A percentile compares a stretch with the other conserved stretches of the same genome.
Conservation (phyloP, 2,888 invertebrate species). For the Magallana nippona region DNA sequence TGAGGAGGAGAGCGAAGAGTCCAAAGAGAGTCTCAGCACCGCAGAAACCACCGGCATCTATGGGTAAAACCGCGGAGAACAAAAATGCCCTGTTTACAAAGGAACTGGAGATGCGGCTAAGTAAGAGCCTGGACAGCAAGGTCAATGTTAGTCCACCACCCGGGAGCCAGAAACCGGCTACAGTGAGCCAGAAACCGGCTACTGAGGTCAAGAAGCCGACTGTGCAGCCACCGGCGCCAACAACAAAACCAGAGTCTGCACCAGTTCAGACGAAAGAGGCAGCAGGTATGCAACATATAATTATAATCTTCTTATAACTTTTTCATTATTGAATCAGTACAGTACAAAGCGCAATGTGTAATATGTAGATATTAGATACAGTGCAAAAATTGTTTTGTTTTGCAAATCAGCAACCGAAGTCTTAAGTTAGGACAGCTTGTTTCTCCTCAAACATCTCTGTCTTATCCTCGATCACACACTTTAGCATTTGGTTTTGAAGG, state of each 20-base stretch:
- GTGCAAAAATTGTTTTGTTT: too few relatives aligned
- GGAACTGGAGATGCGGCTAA: conserved; percentile 69
- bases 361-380: too few relatives aligned
- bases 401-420: too few relatives aligned
- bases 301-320: too few relatives aligned
- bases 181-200: neutral
- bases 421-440: too few relatives aligned
- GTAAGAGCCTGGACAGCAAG: conserved; percentile 52
- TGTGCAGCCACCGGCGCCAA: conserved; percentile 49
- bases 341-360: too few relatives aligned
- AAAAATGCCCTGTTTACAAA: conserved; percentile 65
- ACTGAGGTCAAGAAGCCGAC: conserved; percentile 21
- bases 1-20: conserved; percentile 69
- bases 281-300: too few relatives aligned
- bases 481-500: too few relatives aligned
- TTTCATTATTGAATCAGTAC: too few relatives aligned
- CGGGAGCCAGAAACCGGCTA: neutral
- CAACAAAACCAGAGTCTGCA: conserved; percentile 1
- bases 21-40: conserved; percentile 71
- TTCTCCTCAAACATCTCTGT: too few relatives aligned
- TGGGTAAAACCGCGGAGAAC: conserved; percentile 45
- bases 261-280: neutral
- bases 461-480: too few relatives aligned
- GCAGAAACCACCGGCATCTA: conserved; percentile 46
- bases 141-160: neutral